phyloP scores from a whole-genome alignment of 2,113 vertebrate genomes.

The Takifugu bimaculatus region DNA sequence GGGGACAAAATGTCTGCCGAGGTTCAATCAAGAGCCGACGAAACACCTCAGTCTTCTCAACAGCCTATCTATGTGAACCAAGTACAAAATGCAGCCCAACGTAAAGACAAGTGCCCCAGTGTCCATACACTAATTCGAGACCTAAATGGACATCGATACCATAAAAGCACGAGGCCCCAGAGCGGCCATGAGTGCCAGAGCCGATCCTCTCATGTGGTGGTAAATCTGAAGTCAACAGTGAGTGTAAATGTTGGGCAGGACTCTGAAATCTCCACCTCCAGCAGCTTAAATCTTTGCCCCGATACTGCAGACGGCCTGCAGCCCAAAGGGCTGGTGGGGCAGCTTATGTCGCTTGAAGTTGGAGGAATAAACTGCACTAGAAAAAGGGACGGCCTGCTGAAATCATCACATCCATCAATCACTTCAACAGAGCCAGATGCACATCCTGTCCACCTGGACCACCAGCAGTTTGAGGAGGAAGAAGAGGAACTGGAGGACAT shows the following conservation, averaged over 20 bases:
- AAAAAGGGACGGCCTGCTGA: conserved; percentile 5
- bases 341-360: conserved; percentile 56
- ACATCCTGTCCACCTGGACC: conserved; percentile 76
- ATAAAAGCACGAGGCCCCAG: conserved; percentile 30
- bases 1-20: conserved; percentile 25
- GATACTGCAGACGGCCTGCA: conserved; percentile 42
- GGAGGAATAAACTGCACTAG: conserved; percentile 37
- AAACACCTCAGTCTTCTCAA: conserved; percentile 2
- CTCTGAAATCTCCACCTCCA: conserved; percentile 64
- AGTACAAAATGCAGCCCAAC: conserved; percentile 3
- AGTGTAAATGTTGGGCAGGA: conserved; percentile 54
- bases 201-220: conserved; percentile 61
- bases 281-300: conserved; percentile 52
- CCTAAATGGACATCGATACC: conserved; percentile 64
- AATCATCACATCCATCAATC: conserved; percentile 2
- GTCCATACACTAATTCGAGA: conserved; percentile 59
- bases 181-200: conserved; percentile 28
- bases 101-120: conserved; percentile 55
- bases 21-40: conserved; percentile 3
- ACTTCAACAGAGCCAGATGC: conserved; percentile 22
- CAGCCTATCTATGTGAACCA: conserved; percentile 43
- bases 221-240: conserved; percentile 58
- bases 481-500: conserved; percentile 88
- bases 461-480: conserved; percentile 83
- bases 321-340: conserved; percentile 55